Evolutionary conservation across 2,888 invertebrate genomes (phyloP).

Genomic region (Caenorhabditis imperialis): DNA sequence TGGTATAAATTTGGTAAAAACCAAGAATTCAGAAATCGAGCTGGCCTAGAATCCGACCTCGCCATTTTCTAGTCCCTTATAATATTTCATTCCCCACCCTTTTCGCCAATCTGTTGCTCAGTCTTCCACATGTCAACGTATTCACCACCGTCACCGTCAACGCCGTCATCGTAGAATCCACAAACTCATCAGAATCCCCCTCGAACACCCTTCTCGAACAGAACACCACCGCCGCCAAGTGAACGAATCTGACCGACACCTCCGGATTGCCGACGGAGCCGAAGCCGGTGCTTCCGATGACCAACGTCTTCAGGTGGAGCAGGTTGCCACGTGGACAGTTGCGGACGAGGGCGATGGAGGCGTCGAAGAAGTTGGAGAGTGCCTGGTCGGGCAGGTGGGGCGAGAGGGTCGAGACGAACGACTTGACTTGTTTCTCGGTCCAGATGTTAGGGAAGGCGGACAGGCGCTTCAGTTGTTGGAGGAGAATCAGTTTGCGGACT

Average conservation of each 20-base stretch:
- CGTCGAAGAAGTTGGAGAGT: slow-evolving; percentile 29
- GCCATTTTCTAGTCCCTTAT: background rate
- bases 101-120: slow-evolving; percentile 1
- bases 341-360: slow-evolving; percentile 17
- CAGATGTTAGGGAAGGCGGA: slow-evolving; percentile 61
- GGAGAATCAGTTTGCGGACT: slow-evolving; percentile 10
- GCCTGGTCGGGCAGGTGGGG: slow-evolving; percentile 12
- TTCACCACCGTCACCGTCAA: slow-evolving; percentile 32
- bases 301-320: slow-evolving; percentile 11
- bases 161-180: slow-evolving; percentile 30
- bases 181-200: background rate
- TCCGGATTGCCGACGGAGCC: slow-evolving; percentile 30
- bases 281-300: slow-evolving; percentile 19
- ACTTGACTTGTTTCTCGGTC: slow-evolving; percentile 61
- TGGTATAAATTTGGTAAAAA: too few species aligned
- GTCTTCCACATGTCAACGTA: slow-evolving; percentile 21
- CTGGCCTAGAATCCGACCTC: too few species aligned
- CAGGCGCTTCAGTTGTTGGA: slow-evolving; percentile 46
- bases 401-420: slow-evolving; percentile 6
- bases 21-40: too few species aligned
- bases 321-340: slow-evolving; percentile 29
- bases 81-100: slow-evolving; percentile 5
- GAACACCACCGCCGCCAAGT: slow-evolving; percentile 30
- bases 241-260: slow-evolving; percentile 37
- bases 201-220: slow-evolving; percentile 29